These are phyloP conservation scores for Monoplex corrugatus DNA, from an alignment of 2,888 invertebrate genomes.

Conservation along the genomic window DNA sequence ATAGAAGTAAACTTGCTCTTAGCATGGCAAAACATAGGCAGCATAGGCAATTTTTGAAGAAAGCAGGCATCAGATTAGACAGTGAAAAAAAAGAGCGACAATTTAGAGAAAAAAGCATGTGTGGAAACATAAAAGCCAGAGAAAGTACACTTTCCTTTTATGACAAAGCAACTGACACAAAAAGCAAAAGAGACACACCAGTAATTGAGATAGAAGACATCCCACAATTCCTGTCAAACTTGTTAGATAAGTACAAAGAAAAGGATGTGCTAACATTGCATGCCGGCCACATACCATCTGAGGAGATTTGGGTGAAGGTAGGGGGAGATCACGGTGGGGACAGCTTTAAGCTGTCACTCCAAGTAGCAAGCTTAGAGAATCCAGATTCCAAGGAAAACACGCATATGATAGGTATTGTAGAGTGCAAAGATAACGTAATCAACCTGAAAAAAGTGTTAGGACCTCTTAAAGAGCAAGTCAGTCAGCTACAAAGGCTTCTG, in stretches of 20 bases:
- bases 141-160: background rate
- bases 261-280: conserved; percentile 20
- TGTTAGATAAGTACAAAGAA: conserved; percentile 17
- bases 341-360: background rate
- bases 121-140: background rate
- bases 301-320: conserved; percentile 41
- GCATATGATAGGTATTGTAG: conserved; percentile 13
- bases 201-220: background rate
- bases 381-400: conserved; percentile 35
- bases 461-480: background rate
- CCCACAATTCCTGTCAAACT: background rate
- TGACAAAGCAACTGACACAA: too few relatives aligned
- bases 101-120: background rate
- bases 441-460: background rate
- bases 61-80: background rate
- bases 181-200: background rate
- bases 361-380: background rate
- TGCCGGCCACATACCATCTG: background rate
- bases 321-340: conserved; percentile 35
- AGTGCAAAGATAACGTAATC: conserved; percentile 6
- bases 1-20: too few relatives aligned
- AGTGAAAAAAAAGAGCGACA: background rate
- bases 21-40: background rate
- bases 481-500: background rate
- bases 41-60: background rate